Evolutionary conservation across 2,888 invertebrate species (phyloP).

Genomic region (Silvanus unidentatus): DNA sequence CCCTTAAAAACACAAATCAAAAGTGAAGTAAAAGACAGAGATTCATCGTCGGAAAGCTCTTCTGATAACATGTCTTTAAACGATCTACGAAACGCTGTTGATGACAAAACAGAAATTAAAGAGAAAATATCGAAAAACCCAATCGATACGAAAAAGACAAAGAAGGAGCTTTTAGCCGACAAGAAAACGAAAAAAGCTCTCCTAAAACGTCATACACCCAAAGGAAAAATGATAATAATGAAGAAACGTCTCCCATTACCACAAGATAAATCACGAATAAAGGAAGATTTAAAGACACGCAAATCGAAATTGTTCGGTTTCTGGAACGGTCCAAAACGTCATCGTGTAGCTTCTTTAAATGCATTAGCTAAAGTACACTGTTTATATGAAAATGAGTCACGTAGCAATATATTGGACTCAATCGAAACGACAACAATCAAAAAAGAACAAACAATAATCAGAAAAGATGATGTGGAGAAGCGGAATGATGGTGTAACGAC

Average conservation of each 20-base stretch:
- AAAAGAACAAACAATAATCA: slow-evolving; percentile 6
- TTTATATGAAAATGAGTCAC: slow-evolving; percentile 81
- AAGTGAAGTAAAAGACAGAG: slow-evolving; percentile 5
- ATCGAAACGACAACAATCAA: slow-evolving; percentile 20
- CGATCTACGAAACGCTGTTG: slow-evolving; percentile 5
- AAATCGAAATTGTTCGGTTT: slow-evolving; percentile 50
- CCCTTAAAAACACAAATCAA: slow-evolving; percentile 26
- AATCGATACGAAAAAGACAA: slow-evolving; percentile 8
- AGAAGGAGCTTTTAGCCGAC: not conserved
- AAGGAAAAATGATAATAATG: slow-evolving; percentile 23
- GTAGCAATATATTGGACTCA: slow-evolving; percentile 57
- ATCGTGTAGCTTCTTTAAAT: slow-evolving; percentile 82
- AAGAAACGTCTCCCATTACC: slow-evolving; percentile 20
- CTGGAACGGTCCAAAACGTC: slow-evolving; percentile 74
- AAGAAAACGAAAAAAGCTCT: not conserved
- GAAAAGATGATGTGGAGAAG: not conserved
- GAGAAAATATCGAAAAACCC: not conserved
- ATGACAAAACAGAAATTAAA: not conserved
- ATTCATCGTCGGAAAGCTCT: not conserved
- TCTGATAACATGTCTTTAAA: slow-evolving; percentile 12
- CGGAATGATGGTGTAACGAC: slow-evolving; percentile 26
- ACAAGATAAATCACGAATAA: slow-evolving; percentile 13
- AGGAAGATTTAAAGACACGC: slow-evolving; percentile 16
- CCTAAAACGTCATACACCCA: slow-evolving; percentile 12
- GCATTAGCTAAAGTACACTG: slow-evolving; percentile 87